Conservation (phyloP, 2,113 vertebrate genomes). For the Crotalus tigris region DNA sequence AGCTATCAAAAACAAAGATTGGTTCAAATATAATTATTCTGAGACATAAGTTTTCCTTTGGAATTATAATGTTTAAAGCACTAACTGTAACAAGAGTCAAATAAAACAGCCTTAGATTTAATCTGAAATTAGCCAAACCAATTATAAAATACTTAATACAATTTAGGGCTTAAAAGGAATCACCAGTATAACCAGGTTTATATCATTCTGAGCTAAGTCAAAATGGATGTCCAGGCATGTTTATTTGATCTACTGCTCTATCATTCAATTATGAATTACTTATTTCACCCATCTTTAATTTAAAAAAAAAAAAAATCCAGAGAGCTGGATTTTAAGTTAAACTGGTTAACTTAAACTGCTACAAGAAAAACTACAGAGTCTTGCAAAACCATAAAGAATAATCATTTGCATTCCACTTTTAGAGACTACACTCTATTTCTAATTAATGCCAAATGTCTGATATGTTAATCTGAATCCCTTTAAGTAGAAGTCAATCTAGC, state of each 20-base stretch:
- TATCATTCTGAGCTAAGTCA: not conserved
- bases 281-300: not conserved
- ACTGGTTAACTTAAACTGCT: not conserved
- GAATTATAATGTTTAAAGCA: not conserved
- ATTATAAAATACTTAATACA: constrained; percentile 22
- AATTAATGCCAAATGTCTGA: not conserved
- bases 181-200: not conserved
- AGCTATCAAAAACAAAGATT: not conserved
- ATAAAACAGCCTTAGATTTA: not conserved
- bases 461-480: not conserved
- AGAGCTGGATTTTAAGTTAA: not conserved
- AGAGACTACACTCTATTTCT: not conserved
- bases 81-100: not conserved
- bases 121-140: constrained; percentile 10
- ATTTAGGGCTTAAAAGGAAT: not conserved
- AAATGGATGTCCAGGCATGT: constrained; percentile 21
- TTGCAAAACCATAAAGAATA: not conserved
- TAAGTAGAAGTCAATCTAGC: not conserved
- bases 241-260: not conserved
- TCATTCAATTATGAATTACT: not conserved
- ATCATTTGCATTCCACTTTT: not conserved
- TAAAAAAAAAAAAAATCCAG: not conserved
- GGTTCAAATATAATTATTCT: not conserved
- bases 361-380: not conserved
- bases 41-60: not conserved